Evolutionary conservation across 2,113 vertebrate genomes (phyloP).

Genomic region (Pachyramphus minor): DNA sequence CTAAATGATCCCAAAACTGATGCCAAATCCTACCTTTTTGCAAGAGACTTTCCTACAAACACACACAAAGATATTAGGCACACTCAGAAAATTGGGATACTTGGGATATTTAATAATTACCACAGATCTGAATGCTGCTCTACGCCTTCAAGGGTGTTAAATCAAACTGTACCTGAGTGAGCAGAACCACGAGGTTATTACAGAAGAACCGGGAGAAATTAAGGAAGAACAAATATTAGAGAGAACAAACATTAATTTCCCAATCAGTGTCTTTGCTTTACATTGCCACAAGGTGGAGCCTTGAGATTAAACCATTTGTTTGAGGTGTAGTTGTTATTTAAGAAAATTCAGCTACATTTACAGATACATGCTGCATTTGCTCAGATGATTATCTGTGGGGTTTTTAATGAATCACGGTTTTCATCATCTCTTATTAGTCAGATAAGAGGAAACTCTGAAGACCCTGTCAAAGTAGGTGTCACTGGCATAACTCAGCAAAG

Average conservation of each 20-base stretch:
- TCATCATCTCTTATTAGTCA: background rate
- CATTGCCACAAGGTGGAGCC: conserved; percentile 62
- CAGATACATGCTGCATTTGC: background rate
- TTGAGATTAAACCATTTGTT: background rate
- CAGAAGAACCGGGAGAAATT: background rate
- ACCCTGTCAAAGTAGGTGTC: background rate
- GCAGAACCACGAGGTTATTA: background rate
- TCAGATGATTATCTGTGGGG: background rate
- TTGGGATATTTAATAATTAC: background rate
- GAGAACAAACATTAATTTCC: background rate
- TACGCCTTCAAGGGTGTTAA: background rate
- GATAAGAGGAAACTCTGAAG: background rate
- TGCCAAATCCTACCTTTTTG: background rate
- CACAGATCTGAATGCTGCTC: background rate
- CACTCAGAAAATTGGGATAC: background rate
- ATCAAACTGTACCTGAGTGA: fast-evolving
- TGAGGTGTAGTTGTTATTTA: too few species aligned
- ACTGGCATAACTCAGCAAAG: background rate
- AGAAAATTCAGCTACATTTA: background rate
- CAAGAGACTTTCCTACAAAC: background rate
- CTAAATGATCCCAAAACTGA: background rate
- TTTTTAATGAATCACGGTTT: background rate
- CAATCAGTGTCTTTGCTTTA: background rate
- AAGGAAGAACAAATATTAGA: background rate
- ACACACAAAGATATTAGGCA: fast-evolving